These are phyloP conservation scores for Rhopalosiphum nymphaeae DNA, from an alignment of 2,888 invertebrate species.

Conservation along the genomic window DNA sequence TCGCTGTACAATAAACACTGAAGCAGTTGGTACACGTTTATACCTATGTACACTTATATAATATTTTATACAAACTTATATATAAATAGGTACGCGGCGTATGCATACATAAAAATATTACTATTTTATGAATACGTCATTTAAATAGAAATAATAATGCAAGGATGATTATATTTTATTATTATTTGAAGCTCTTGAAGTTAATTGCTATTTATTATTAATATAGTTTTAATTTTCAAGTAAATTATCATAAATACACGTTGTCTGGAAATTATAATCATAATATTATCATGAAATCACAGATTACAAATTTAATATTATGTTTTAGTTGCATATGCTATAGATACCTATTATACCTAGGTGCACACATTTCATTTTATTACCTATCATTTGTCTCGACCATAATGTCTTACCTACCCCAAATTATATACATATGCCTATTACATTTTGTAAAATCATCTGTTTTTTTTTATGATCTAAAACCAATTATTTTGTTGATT, in stretches of 20 bases:
- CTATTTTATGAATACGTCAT: not conserved
- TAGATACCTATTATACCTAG: not conserved
- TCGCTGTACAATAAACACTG: not conserved
- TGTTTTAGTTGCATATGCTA: not conserved
- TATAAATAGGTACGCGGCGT: not conserved
- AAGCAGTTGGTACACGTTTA: not conserved
- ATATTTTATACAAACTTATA: not conserved
- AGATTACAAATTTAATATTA: not conserved
- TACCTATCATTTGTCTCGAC: not conserved
- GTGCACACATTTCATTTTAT: not conserved
- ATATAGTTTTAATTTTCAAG: not conserved
- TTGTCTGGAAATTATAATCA: not conserved
- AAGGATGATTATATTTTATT: not conserved
- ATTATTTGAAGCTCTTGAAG: not conserved
- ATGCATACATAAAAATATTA: not conserved
- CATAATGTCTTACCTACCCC: not conserved
- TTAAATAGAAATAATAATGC: not conserved
- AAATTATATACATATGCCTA: not conserved
- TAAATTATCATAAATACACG: not conserved
- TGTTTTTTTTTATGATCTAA: not conserved
- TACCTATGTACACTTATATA: not conserved
- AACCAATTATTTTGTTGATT: conserved; percentile 47
- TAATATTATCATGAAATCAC: not conserved
- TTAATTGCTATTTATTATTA: not conserved
- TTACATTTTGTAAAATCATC: not conserved